A percentile compares a stretch with the other conserved stretches of the same genome.
Evolutionary conservation across 2,888 invertebrate genomes (phyloP).

Genomic region (Selenia dentaria): DNA sequence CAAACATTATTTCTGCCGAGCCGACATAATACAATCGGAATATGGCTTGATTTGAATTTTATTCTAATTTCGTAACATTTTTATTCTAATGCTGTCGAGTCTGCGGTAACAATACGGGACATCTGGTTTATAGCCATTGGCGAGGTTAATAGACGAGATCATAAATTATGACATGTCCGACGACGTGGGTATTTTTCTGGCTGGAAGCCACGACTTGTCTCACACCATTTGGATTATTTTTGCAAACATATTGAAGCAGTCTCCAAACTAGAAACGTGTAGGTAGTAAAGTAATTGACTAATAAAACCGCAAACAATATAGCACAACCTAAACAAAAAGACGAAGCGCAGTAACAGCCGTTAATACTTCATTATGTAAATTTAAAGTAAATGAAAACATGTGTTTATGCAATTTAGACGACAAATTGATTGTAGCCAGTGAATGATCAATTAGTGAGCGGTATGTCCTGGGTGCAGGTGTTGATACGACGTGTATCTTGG

Average conservation of each 20-base stretch:
- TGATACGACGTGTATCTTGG: constrained; percentile 6
- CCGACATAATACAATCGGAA: constrained; percentile 13
- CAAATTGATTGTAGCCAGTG: too few relatives aligned
- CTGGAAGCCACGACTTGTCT: constrained; percentile 41
- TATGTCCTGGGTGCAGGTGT: constrained; percentile 10
- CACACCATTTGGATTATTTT: constrained; percentile 28
- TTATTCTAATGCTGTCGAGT: constrained; percentile 22
- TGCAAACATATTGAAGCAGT: constrained; percentile 16
- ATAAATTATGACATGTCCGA: constrained; percentile 21
- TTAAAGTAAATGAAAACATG: too few relatives aligned
- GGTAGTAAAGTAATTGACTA: constrained; percentile 5
- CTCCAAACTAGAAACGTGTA: constrained; percentile 17
- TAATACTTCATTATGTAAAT: too few relatives aligned
- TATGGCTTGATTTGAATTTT: constrained; percentile 13
- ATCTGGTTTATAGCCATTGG: constrained; percentile 26
- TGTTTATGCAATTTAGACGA: too few relatives aligned
- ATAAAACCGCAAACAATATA: too few relatives aligned
- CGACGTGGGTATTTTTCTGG: constrained; percentile 41
- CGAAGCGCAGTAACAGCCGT: too few relatives aligned
- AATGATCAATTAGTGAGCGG: too few relatives aligned
- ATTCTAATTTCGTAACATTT: constrained; percentile 19
- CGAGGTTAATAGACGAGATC: constrained; percentile 23
- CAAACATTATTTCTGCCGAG: constrained; percentile 17
- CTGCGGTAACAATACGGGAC: constrained; percentile 15
- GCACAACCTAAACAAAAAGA: too few relatives aligned